Evolutionary conservation across 2,888 invertebrate species (phyloP).

Genomic region (Plebejus melissa): DNA sequence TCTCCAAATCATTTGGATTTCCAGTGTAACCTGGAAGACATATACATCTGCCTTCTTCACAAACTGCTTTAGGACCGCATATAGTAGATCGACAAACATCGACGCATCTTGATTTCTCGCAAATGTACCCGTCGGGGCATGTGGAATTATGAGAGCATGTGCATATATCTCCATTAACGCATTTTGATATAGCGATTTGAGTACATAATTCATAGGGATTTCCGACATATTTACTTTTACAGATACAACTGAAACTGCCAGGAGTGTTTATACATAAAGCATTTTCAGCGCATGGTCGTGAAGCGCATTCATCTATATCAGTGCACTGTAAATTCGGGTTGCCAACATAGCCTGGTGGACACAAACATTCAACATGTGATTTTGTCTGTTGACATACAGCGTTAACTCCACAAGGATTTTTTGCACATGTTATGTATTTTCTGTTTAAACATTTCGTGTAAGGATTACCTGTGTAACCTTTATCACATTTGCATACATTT

Average conservation of each 20-base stretch:
- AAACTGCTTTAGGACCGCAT: slow-evolving; percentile 90
- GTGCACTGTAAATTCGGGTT: slow-evolving; percentile 92
- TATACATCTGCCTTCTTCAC: slow-evolving; percentile 87
- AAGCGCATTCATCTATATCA: slow-evolving; percentile 90
- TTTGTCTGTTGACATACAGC: slow-evolving; percentile 89
- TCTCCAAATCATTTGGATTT: slow-evolving; percentile 83
- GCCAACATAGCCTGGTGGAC: slow-evolving; percentile 90
- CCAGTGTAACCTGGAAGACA: slow-evolving; percentile 89
- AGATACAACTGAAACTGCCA: slow-evolving; percentile 93
- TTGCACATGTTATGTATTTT: slow-evolving; percentile 84
- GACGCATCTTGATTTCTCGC: slow-evolving; percentile 85
- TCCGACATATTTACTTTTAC: slow-evolving; percentile 89
- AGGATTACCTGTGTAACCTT: slow-evolving; percentile 91
- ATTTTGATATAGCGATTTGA: slow-evolving; percentile 83
- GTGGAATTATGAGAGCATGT: slow-evolving; percentile 84
- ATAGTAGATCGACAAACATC: slow-evolving; percentile 86
- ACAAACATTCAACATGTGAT: slow-evolving; percentile 88
- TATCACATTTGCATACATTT: slow-evolving; percentile 90
- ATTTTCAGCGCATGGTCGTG: slow-evolving; percentile 89
- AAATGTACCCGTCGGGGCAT: slow-evolving; percentile 88
- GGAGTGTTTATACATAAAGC: slow-evolving; percentile 94
- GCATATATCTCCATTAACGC: slow-evolving; percentile 84
- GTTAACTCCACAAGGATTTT: slow-evolving; percentile 86
- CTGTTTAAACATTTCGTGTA: slow-evolving; percentile 88
- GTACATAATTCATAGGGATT: slow-evolving; percentile 93